Percentiles rank a stretch among this genome's conserved stretches.
phyloP scores from a whole-genome alignment of 2,113 vertebrate genomes.

The Archilochus colubris region DNA sequence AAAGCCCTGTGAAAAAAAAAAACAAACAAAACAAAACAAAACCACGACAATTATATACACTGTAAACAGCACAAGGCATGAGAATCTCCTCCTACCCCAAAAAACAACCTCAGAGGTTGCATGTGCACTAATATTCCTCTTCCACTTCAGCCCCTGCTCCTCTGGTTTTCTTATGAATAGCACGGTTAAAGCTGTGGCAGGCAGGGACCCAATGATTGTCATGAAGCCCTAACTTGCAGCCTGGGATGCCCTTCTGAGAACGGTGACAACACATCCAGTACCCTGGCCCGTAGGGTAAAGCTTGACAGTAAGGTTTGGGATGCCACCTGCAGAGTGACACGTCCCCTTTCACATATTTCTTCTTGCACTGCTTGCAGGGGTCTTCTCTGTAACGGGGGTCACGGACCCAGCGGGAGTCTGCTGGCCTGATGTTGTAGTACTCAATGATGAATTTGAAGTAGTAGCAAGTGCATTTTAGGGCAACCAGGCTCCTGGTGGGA shows the following conservation, averaged over 20 bases:
- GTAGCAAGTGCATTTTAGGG: constrained; percentile 92
- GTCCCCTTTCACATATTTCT: constrained; percentile 87
- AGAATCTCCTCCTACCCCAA: constrained; percentile 64
- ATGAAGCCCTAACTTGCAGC: constrained; percentile 93
- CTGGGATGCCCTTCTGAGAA: constrained; percentile 85
- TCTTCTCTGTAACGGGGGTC: constrained; percentile 95
- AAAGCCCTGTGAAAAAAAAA: constrained; percentile 72
- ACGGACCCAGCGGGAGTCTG: constrained; percentile 93
- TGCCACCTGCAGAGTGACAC: constrained; percentile 96
- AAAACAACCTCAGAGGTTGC: constrained; percentile 27
- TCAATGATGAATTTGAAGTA: constrained; percentile 92
- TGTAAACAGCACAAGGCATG: constrained; percentile 90
- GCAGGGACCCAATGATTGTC: constrained; percentile 97
- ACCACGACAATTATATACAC: constrained; percentile 85
- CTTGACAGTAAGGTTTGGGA: constrained; percentile 95
- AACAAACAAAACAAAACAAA: constrained; percentile 21
- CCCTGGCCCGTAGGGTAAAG: constrained; percentile 90
- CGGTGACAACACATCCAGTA: constrained; percentile 98
- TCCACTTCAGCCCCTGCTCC: constrained; percentile 75
- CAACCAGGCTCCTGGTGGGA: constrained; percentile 88
- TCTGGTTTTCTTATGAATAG: constrained; percentile 82
- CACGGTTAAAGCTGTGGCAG: constrained; percentile 89
- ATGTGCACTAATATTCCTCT: constrained; percentile 74
- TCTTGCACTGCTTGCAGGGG: constrained; percentile 97
- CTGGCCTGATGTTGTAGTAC: constrained; percentile 88